Evolutionary conservation across 2,113 vertebrate species (phyloP).

Genomic region (Lipophrys pholis): DNA sequence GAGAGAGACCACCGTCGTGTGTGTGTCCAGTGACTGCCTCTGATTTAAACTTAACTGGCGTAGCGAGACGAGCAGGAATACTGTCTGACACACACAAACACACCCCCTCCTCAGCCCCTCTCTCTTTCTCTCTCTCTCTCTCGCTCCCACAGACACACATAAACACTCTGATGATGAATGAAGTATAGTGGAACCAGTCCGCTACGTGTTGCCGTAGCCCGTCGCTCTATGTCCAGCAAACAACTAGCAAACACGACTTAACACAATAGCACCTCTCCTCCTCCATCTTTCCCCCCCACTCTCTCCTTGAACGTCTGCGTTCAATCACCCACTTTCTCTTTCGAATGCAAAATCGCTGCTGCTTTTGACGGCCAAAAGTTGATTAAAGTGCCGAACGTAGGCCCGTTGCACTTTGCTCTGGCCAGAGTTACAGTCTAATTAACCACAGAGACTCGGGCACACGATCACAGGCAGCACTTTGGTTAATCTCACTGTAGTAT

Average conservation of each 20-base stretch:
- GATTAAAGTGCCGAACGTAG: constrained; percentile 9
- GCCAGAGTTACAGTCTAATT: constrained; percentile 16
- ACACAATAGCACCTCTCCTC: constrained; percentile 60
- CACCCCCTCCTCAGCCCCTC: constrained; percentile 27
- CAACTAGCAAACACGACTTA: constrained; percentile 55
- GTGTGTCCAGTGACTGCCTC: constrained; percentile 66
- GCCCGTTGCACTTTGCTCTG: constrained; percentile 13
- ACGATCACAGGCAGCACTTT: neutral
- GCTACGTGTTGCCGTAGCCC: constrained; percentile 49
- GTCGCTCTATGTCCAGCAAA: constrained; percentile 40
- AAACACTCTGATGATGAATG: constrained; percentile 65
- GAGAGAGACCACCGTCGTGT: constrained; percentile 65
- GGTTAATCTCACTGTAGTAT: constrained; percentile 27
- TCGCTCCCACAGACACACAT: constrained; percentile 29
- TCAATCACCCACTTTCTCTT: constrained; percentile 50
- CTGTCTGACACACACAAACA: constrained; percentile 70
- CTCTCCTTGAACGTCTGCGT: constrained; percentile 24
- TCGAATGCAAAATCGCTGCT: constrained; percentile 12
- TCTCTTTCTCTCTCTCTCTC: constrained; percentile 8
- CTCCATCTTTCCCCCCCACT: neutral
- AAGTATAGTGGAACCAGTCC: constrained; percentile 49
- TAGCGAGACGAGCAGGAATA: constrained; percentile 74
- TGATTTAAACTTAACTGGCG: constrained; percentile 74
- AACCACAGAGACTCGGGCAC: constrained; percentile 6
- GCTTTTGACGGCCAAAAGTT: constrained; percentile 12